Conservation (phyloP, 2,888 invertebrate species). For the Metellina segmentata region DNA sequence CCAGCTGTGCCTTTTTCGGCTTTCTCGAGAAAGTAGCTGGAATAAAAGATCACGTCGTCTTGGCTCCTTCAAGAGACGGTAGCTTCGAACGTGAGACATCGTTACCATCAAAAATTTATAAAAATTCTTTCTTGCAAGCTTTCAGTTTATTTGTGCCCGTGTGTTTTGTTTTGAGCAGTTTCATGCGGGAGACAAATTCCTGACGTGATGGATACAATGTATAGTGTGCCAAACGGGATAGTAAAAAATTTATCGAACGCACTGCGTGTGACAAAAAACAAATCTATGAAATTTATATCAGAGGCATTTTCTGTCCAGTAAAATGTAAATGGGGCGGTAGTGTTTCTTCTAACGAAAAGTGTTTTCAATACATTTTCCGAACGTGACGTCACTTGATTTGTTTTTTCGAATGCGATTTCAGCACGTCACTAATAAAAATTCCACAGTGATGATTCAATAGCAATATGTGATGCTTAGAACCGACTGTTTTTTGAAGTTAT, state of each 20-base stretch:
- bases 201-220: neutral
- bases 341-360: no score
- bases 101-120: slow-evolving; percentile 33
- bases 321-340: no score
- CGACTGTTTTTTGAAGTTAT: no score
- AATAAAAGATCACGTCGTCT: neutral
- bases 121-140: slow-evolving; percentile 37
- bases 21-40: neutral
- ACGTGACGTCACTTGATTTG: no score
- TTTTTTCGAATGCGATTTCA: no score
- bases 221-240: neutral
- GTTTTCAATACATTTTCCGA: no score
- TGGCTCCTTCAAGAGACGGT: neutral
- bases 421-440: no score
- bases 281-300: neutral
- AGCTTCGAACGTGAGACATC: slow-evolving; percentile 32
- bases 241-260: neutral
- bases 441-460: no score
- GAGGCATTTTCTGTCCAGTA: no score
- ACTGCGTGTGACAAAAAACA: neutral
- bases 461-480: no score
- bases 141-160: slow-evolving; percentile 26
- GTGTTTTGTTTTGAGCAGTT: neutral
- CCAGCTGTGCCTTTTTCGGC: neutral
- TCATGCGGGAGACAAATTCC: neutral